Percentiles rank a stretch among this genome's conserved stretches.
Evolutionary conservation across 2,888 invertebrate species (phyloP).

Genomic region (Microdon myrmicae): DNA sequence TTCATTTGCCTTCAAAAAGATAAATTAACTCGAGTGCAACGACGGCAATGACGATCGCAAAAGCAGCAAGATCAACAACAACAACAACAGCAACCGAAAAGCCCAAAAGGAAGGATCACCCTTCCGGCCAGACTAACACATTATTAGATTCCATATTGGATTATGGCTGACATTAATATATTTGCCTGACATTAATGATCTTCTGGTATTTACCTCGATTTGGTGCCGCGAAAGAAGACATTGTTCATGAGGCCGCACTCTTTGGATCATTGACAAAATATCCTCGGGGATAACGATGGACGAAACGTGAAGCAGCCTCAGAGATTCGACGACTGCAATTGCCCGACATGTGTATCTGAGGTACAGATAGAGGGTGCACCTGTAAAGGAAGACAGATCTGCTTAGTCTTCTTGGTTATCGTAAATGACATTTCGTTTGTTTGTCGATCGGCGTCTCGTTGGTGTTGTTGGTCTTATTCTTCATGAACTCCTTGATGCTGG

Average conservation of each 20-base stretch:
- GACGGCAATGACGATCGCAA: background rate
- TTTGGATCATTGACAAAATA: slow-evolving; percentile 46
- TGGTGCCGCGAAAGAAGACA: slow-evolving; percentile 54
- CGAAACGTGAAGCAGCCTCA: too few relatives aligned
- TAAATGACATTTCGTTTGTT: slow-evolving; percentile 36
- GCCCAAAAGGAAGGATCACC: slow-evolving; percentile 18
- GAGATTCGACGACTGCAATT: slow-evolving; percentile 30
- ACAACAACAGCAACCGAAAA: slow-evolving; percentile 34
- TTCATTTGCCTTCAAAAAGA: slow-evolving; percentile 48
- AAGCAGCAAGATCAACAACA: background rate
- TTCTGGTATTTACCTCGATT: slow-evolving; percentile 56
- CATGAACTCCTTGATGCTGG: too few relatives aligned
- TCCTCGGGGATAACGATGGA: slow-evolving; percentile 46
- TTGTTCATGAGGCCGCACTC: slow-evolving; percentile 17
- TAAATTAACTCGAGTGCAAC: slow-evolving; percentile 45
- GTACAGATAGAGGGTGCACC: slow-evolving; percentile 8
- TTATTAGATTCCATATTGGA: slow-evolving; percentile 56
- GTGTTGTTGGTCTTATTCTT: too few relatives aligned
- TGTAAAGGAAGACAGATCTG: slow-evolving; percentile 3
- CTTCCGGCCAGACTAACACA: slow-evolving; percentile 50
- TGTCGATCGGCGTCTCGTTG: slow-evolving; percentile 17
- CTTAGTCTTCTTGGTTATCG: slow-evolving; percentile 10
- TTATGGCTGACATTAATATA: slow-evolving; percentile 56
- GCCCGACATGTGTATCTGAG: slow-evolving; percentile 31
- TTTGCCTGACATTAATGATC: slow-evolving; percentile 56